phyloP scores from a whole-genome alignment of 2,797 vertebrate species.

The Corythornis leucogaster region DNA sequence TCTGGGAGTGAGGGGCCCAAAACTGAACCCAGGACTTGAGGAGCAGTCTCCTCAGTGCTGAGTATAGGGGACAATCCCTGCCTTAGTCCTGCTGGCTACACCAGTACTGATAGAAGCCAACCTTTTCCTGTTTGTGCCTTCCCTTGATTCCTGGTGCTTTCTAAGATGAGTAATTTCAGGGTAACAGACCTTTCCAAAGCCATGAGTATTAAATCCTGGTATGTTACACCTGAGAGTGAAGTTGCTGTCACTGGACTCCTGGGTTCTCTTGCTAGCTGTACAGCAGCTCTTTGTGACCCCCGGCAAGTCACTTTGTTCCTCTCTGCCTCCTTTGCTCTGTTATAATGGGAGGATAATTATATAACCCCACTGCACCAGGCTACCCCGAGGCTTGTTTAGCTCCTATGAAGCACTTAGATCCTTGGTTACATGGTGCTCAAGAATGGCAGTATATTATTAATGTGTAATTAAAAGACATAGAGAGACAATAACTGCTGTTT shows the following conservation, averaged over 20 bases:
- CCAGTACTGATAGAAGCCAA: neutral
- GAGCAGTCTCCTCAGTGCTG: neutral
- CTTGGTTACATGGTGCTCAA: slow-evolving; percentile 45
- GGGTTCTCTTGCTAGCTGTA: neutral
- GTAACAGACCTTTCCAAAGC: neutral
- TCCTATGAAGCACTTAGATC: slow-evolving; percentile 14
- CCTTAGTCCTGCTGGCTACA: neutral
- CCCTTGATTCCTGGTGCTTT: neutral
- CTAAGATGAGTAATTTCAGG: neutral
- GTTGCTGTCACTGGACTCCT: neutral
- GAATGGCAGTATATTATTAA: slow-evolving; percentile 38
- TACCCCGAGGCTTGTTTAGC: slow-evolving; percentile 34
- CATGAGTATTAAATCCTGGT: rapidly evolving
- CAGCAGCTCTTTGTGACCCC: neutral
- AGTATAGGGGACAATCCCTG: neutral
- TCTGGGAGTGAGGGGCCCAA: neutral
- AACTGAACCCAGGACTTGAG: neutral
- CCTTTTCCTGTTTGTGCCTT: neutral
- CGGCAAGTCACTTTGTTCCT: slow-evolving; percentile 2
- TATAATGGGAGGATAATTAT: slow-evolving; percentile 41
- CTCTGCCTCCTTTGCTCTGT: slow-evolving; percentile 23
- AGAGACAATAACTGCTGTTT: slow-evolving; percentile 1
- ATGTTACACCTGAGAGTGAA: neutral
- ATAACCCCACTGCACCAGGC: slow-evolving; percentile 38
- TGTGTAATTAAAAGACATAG: slow-evolving; percentile 24